Conservation (phyloP, 2,888 invertebrate genomes). For the Macropis europaea region DNA sequence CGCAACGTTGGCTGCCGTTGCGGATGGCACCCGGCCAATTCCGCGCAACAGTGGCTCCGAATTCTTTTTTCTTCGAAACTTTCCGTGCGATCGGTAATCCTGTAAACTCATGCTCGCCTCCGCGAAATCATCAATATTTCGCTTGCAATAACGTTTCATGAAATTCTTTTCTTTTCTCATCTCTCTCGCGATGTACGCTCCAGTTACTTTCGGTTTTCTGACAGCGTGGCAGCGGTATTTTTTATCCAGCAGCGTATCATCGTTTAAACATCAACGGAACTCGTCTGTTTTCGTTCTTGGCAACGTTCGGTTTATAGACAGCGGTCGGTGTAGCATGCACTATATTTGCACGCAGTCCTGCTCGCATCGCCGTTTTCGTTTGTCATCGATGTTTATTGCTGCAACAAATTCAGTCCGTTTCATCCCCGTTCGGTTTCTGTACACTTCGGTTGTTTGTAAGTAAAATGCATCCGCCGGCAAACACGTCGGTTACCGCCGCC, state of each 20-base stretch:
- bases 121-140: constrained; percentile 30
- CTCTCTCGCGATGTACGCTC: background rate
- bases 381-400: background rate
- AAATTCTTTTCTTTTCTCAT: no score
- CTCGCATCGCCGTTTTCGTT: background rate
- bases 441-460: background rate
- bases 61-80: constrained; percentile 24
- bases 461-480: constrained; percentile 1
- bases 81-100: constrained; percentile 20
- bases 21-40: constrained; percentile 44
- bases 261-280: background rate
- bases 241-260: no score
- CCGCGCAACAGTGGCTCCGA: constrained; percentile 31
- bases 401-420: background rate
- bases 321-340: no score
- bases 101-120: constrained; percentile 18
- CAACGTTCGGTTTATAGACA: no score
- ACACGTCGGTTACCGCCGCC: background rate
- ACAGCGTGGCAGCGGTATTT: no score
- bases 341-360: background rate
- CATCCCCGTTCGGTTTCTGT: background rate
- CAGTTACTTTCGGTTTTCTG: no score
- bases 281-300: no score
- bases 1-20: background rate
- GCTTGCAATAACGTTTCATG: constrained; percentile 22